Conservation (phyloP, 1,140 invertebrate species). For the Ceratina australensis region DNA sequence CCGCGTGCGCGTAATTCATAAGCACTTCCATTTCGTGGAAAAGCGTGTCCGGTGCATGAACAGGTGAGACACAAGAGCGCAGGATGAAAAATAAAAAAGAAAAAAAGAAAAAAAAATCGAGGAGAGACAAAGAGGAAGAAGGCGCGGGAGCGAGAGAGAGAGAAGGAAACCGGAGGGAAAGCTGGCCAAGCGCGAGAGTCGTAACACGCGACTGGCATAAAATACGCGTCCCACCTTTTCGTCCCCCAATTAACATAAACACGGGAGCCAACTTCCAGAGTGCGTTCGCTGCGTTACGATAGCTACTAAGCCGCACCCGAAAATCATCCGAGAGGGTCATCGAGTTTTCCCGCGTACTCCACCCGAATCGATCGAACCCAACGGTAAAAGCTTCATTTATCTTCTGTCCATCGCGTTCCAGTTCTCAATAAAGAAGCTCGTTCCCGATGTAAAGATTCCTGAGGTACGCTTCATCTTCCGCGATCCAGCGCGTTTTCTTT, state of each 20-base stretch:
- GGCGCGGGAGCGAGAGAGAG: conserved; percentile 46
- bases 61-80: conserved; percentile 25
- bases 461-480: background rate
- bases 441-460: background rate
- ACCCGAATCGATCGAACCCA: conserved; percentile 22
- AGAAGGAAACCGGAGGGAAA: conserved; percentile 18
- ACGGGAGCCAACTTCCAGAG: background rate
- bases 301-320: background rate
- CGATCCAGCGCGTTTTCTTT: conserved; percentile 14
- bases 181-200: conserved; percentile 27
- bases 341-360: conserved; percentile 11
- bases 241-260: conserved; percentile 40
- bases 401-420: conserved; percentile 3
- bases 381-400: conserved; percentile 29
- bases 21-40: conserved; percentile 44
- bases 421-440: conserved; percentile 20
- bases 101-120: background rate
- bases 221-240: conserved; percentile 27
- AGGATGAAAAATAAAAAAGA: too few species aligned
- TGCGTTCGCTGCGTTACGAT: background rate
- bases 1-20: conserved; percentile 45
- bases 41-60: conserved; percentile 48
- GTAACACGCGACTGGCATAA: conserved; percentile 49
- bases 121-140: background rate
- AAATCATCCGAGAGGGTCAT: conserved; percentile 11